Percentiles rank a stretch among this genome's conserved stretches.
These are phyloP conservation scores for Tapera naevia DNA, from an alignment of 2,797 vertebrate species.

Conservation along the genomic window DNA sequence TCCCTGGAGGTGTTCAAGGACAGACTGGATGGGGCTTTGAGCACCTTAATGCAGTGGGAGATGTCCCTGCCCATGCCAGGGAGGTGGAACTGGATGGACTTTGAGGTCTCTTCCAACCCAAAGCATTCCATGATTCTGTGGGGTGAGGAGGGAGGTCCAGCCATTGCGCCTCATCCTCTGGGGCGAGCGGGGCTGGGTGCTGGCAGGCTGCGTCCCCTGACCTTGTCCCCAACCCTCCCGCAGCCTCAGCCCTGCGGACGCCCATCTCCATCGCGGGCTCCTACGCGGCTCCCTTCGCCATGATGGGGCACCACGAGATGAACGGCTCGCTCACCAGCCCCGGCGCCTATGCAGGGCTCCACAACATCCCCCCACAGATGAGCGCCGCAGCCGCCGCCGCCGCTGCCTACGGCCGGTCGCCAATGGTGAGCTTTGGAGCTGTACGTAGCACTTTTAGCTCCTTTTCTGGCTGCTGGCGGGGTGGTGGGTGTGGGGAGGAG, in stretches of 20 bases:
- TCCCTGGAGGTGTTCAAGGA: too few species aligned
- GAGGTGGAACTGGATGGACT: too few species aligned
- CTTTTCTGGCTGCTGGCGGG: constrained; percentile 9
- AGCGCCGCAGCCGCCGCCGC: constrained; percentile 84
- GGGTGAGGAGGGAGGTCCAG: not conserved
- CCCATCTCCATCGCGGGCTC: constrained; percentile 89
- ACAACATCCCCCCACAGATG: constrained; percentile 93
- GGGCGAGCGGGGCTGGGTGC: rapidly evolving
- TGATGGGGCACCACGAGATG: constrained; percentile 97
- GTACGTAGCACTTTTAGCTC: constrained; percentile 80
- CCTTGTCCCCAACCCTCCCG: not conserved
- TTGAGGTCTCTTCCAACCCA: too few species aligned
- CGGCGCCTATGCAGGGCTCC: constrained; percentile 88
- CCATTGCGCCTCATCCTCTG: rapidly evolving
- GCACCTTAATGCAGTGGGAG: too few species aligned
- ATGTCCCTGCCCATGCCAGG: too few species aligned
- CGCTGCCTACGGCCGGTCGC: constrained; percentile 88
- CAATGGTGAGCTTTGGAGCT: constrained; percentile 89
- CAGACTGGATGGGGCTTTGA: too few species aligned
- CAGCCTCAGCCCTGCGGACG: constrained; percentile 89
- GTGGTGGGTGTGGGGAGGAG: not conserved
- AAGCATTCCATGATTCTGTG: too few species aligned
- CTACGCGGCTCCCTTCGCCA: constrained; percentile 90
- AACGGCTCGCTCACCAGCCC: constrained; percentile 92
- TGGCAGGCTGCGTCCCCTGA: rapidly evolving